These are phyloP conservation scores for Scaptomyza graminum DNA, from an alignment of 1,140 invertebrate genomes.

Conservation along the genomic window DNA sequence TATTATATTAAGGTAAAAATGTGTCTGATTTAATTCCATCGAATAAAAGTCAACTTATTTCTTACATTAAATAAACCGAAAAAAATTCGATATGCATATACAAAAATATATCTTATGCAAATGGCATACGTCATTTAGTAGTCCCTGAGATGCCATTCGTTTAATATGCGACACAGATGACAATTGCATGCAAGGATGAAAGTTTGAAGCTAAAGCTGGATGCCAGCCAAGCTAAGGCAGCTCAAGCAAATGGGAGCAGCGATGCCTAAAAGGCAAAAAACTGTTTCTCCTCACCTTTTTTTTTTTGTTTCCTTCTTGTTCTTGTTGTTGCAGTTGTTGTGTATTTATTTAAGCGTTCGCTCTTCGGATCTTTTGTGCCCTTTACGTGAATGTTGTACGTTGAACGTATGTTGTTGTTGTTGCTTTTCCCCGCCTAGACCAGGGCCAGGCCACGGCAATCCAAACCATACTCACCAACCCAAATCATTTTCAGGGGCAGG, in stretches of 20 bases:
- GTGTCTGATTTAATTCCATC: too few species aligned
- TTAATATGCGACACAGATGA: slow-evolving; percentile 55
- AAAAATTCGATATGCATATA: not conserved
- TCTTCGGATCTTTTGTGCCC: slow-evolving; percentile 62
- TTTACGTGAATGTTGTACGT: slow-evolving; percentile 73
- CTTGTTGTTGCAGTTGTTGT: slow-evolving; percentile 41
- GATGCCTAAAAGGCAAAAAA: not conserved
- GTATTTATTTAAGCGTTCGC: slow-evolving; percentile 69
- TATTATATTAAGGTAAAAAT: too few species aligned
- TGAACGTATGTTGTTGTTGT: slow-evolving; percentile 35
- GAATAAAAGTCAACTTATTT: too few species aligned
- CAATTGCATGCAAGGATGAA: slow-evolving; percentile 6
- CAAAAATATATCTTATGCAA: slow-evolving; percentile 51
- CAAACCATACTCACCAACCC: not conserved
- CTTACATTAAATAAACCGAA: slow-evolving; percentile 22
- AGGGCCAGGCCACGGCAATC: slow-evolving; percentile 8
- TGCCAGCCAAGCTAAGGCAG: slow-evolving; percentile 46
- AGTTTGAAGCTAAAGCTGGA: slow-evolving; percentile 16
- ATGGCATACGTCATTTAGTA: slow-evolving; percentile 63
- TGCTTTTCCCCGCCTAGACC: slow-evolving; percentile 30
- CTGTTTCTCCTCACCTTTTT: slow-evolving; percentile 6
- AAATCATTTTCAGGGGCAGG: not conserved
- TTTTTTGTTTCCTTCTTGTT: slow-evolving; percentile 42
- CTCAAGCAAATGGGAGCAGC: slow-evolving; percentile 31
- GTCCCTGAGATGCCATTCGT: slow-evolving; percentile 17